These are phyloP conservation scores for Drosophila formosana DNA, from an alignment of 2,888 invertebrate genomes.

Conservation along the genomic window DNA sequence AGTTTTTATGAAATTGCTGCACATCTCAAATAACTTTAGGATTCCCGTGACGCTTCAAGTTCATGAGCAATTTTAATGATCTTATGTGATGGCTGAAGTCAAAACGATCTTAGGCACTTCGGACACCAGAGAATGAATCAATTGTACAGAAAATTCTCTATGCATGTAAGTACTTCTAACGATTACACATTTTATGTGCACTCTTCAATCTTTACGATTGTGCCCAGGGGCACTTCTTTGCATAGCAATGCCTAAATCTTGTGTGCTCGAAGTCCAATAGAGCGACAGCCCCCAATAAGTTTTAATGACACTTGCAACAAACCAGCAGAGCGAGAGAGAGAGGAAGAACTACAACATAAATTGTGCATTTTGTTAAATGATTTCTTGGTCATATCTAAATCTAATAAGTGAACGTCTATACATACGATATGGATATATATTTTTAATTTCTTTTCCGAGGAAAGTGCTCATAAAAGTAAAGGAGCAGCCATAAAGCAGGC, in stretches of 20 bases:
- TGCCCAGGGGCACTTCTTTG: constrained; percentile 60
- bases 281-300: constrained; percentile 29
- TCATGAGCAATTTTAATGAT: constrained; percentile 68
- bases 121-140: not conserved
- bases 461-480: constrained; percentile 73
- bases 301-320: constrained; percentile 70
- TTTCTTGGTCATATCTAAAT: constrained; percentile 71
- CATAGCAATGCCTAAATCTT: constrained; percentile 53
- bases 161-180: constrained; percentile 64
- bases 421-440: constrained; percentile 45
- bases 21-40: constrained; percentile 40
- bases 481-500: constrained; percentile 64
- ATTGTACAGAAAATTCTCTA: constrained; percentile 50
- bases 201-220: constrained; percentile 69
- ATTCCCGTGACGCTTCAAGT: constrained; percentile 59
- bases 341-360: constrained; percentile 33
- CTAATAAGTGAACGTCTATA: constrained; percentile 55
- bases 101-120: constrained; percentile 24
- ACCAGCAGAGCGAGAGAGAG: not conserved
- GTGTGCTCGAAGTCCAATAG: not conserved
- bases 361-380: constrained; percentile 70
- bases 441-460: constrained; percentile 75
- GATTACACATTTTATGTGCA: constrained; percentile 75
- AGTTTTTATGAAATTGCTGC: constrained; percentile 21
- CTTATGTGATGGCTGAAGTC: constrained; percentile 44